Evolutionary conservation across 2,113 vertebrate species (phyloP).

Genomic region (Cathartes aura): DNA sequence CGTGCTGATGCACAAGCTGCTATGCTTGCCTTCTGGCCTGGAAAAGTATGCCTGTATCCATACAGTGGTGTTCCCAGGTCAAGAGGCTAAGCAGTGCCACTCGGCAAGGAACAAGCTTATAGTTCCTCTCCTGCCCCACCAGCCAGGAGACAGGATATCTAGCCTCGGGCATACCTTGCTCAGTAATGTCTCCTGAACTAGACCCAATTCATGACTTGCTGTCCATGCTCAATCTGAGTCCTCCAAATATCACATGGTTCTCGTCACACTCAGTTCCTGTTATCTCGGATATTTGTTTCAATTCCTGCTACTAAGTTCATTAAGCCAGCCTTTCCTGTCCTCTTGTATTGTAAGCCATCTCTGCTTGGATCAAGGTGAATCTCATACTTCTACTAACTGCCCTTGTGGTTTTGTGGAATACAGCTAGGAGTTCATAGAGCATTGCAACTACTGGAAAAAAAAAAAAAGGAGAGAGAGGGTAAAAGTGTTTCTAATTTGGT

Average conservation of each 20-base stretch:
- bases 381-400: background rate
- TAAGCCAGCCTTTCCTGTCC: background rate
- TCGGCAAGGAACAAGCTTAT: background rate
- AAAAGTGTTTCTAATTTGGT: background rate
- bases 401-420: background rate
- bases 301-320: background rate
- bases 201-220: background rate
- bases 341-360: background rate
- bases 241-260: background rate
- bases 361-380: background rate
- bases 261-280: fast-evolving
- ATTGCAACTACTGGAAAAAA: background rate
- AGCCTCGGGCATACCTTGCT: background rate
- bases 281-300: background rate
- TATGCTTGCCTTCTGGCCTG: background rate
- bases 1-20: fast-evolving
- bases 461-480: fast-evolving
- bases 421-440: background rate
- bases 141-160: background rate
- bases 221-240: background rate
- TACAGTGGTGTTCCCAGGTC: background rate
- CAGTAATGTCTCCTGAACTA: background rate
- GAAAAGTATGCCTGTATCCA: background rate
- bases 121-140: background rate
- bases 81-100: background rate